Percentiles rank a stretch among this genome's conserved stretches.
These are phyloP conservation scores for Phymastichus coffea DNA, from an alignment of 1,140 invertebrate species.

Conservation along the genomic window DNA sequence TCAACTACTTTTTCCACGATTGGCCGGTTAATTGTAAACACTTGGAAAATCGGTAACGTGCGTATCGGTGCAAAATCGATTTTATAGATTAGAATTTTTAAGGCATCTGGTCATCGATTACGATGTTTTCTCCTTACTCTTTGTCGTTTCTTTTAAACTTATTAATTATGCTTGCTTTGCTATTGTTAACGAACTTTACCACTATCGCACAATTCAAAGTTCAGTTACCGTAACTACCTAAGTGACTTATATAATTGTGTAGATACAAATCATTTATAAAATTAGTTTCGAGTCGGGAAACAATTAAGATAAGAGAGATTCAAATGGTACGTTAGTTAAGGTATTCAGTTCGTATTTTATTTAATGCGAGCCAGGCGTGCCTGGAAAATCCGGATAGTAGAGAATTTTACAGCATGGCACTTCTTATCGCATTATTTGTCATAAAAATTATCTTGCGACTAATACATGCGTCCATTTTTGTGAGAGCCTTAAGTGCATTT, in stretches of 20 bases:
- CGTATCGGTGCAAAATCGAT: conserved; percentile 53
- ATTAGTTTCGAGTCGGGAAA: no score
- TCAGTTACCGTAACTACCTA: no score
- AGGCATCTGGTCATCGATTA: conserved; percentile 1
- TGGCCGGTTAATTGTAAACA: conserved; percentile 40
- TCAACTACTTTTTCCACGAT: not conserved
- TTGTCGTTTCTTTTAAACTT: not conserved
- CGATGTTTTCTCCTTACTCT: conserved; percentile 3
- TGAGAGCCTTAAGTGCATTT: conserved; percentile 51
- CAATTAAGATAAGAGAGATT: no score
- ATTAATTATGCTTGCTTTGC: not conserved
- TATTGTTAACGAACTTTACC: no score
- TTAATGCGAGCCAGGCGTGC: conserved; percentile 8
- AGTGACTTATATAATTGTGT: no score
- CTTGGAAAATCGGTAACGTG: conserved; percentile 42
- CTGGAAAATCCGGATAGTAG: conserved; percentile 29
- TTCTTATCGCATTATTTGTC: conserved; percentile 34
- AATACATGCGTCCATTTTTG: conserved; percentile 49
- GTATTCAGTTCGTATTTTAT: not conserved
- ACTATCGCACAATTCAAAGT: no score
- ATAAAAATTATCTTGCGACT: conserved; percentile 9
- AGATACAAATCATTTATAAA: no score
- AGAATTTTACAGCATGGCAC: conserved; percentile 50
- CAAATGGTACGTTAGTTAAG: no score
- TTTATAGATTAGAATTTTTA: conserved; percentile 23